Evolutionary conservation across 2,113 vertebrate genomes (phyloP).

Genomic region (Bambusicola thoracicus): DNA sequence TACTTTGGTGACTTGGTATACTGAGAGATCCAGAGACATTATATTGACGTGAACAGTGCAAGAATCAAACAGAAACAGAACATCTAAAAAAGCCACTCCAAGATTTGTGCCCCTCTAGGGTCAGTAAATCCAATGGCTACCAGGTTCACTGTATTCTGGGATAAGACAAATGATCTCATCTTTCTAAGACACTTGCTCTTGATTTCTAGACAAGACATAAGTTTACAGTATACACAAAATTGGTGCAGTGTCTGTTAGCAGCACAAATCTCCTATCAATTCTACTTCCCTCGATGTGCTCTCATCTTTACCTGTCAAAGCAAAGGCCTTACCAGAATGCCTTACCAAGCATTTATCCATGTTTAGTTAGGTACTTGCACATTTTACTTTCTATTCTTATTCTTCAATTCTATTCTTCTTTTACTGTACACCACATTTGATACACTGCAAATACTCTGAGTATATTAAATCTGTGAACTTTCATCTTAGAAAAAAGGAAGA

Average conservation of each 20-base stretch:
- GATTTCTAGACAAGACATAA: not conserved
- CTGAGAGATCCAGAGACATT: not conserved
- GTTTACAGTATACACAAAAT: not conserved
- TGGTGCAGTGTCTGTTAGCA: not conserved
- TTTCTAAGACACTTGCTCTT: not conserved
- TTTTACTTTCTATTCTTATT: not conserved
- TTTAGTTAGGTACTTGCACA: not conserved
- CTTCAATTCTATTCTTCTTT: not conserved
- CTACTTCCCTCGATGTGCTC: not conserved
- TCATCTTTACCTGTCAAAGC: not conserved
- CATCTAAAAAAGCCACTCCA: not conserved
- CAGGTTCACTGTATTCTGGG: not conserved
- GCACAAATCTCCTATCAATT: not conserved
- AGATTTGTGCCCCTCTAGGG: not conserved
- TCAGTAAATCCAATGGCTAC: not conserved
- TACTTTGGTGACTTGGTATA: not conserved
- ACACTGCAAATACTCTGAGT: not conserved
- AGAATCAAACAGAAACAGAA: not conserved
- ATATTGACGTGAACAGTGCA: not conserved
- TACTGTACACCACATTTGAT: not conserved
- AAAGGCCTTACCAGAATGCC: not conserved
- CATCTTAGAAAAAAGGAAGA: not conserved
- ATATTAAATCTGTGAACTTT: not conserved
- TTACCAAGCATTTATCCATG: not conserved
- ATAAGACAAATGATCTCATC: not conserved